A percentile compares a stretch with the other conserved stretches of the same genome.
phyloP scores from a whole-genome alignment of 92 coral and sea anemone species.

The Porites rus region DNA sequence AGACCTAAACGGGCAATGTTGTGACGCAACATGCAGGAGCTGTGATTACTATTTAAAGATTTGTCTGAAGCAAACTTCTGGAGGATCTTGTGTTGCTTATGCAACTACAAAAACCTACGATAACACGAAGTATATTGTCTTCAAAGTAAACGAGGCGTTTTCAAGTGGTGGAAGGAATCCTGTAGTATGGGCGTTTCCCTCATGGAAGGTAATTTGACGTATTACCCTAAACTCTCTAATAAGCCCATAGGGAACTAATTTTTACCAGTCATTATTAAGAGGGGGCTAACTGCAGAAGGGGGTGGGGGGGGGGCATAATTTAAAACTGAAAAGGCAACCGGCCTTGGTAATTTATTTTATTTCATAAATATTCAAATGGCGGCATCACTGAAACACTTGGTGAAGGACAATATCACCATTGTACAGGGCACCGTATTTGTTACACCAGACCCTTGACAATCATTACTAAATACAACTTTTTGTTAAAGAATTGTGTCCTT shows the following conservation, averaged over 20 bases:
- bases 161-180: conserved; percentile 64
- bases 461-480: no score
- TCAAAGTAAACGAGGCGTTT: conserved; percentile 52
- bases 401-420: no score
- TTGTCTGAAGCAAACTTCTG: conserved; percentile 62
- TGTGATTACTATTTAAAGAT: conserved; percentile 76
- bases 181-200: conserved; percentile 51
- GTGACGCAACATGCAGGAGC: conserved; percentile 65
- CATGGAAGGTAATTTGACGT: conserved; percentile 72
- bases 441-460: no score
- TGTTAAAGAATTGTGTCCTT: no score
- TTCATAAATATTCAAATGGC: no score
- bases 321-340: no score
- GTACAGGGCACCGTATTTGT: no score
- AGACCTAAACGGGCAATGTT: conserved; percentile 74
- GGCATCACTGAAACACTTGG: no score
- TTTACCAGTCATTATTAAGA: neutral
- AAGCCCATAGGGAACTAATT: neutral
- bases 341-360: no score
- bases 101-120: conserved; percentile 56
- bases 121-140: conserved; percentile 71
- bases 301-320: no score
- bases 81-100: conserved; percentile 53
- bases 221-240: neutral
- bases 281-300: neutral